Evolutionary conservation across 2,888 invertebrate species (phyloP).

Genomic region (Agapetus fuscipes): DNA sequence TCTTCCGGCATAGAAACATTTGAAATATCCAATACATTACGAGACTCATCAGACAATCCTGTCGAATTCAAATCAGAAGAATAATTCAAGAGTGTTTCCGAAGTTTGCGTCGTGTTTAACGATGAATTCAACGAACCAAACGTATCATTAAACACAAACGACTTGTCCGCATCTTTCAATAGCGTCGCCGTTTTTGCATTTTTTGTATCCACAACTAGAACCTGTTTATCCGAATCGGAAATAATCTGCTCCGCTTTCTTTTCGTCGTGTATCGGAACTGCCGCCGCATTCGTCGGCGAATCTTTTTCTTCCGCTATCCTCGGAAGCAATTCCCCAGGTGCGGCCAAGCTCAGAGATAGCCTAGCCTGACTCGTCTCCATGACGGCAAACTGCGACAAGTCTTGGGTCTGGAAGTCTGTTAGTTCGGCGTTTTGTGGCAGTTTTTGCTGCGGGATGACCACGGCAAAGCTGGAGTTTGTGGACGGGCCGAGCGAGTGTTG

Average conservation of each 20-base stretch:
- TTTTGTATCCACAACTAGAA: slow-evolving; percentile 10
- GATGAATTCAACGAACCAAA: slow-evolving; percentile 11
- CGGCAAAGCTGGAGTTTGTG: slow-evolving; percentile 21
- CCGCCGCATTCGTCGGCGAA: slow-evolving; percentile 53
- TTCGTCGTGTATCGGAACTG: slow-evolving; percentile 10
- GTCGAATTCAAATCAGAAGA: slow-evolving; percentile 13
- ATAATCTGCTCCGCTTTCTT: slow-evolving; percentile 15
- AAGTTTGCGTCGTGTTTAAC: slow-evolving; percentile 14
- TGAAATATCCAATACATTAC: slow-evolving; percentile 13
- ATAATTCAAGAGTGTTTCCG: slow-evolving; percentile 12
- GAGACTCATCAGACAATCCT: slow-evolving; percentile 10
- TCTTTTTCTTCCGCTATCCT: slow-evolving; percentile 83
- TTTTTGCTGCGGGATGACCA: slow-evolving; percentile 20
- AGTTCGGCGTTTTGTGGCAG: slow-evolving; percentile 7
- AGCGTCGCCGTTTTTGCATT: too few species aligned
- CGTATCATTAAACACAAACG: slow-evolving; percentile 4
- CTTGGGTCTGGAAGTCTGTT: not conserved
- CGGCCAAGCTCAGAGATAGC: slow-evolving; percentile 37
- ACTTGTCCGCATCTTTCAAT: not conserved
- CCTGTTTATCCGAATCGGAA: slow-evolving; percentile 14
- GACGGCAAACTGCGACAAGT: slow-evolving; percentile 11
- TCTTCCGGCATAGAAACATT: slow-evolving; percentile 6
- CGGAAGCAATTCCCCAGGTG: slow-evolving; percentile 55
- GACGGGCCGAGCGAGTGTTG: slow-evolving; percentile 19
- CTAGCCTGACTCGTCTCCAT: slow-evolving; percentile 22